Percentiles rank a stretch among this genome's conserved stretches.
These are phyloP conservation scores for Parazoanthus atlanticus DNA, from an alignment of 92 coral and sea anemone genomes.

Conservation along the genomic window DNA sequence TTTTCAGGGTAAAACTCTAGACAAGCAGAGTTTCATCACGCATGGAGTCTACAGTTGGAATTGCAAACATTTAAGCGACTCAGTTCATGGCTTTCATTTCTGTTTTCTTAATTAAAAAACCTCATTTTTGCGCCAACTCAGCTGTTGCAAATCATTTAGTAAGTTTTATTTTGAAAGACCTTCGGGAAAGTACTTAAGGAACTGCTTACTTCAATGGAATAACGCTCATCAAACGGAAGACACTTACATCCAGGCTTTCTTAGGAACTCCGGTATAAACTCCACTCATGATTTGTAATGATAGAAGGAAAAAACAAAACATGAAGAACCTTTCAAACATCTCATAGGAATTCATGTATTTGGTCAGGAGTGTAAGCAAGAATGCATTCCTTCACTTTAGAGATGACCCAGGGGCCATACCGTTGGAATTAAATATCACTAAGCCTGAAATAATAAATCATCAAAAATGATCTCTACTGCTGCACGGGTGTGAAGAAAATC, in stretches of 20 bases:
- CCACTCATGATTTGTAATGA: not conserved
- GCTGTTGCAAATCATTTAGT: too few relatives aligned
- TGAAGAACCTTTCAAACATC: not conserved
- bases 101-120: too few relatives aligned
- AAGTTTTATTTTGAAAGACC: not conserved
- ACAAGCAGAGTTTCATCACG: not conserved
- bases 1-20: not conserved
- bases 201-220: not conserved
- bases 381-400: not conserved
- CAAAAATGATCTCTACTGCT: not conserved
- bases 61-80: not conserved
- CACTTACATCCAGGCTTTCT: not conserved
- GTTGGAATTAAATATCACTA: not conserved
- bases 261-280: not conserved
- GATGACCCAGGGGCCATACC: not conserved
- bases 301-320: not conserved
- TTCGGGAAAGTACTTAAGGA: not conserved
- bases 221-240: not conserved
- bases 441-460: too few relatives aligned
- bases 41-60: not conserved
- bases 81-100: not conserved
- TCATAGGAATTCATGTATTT: not conserved
- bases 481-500: not conserved
- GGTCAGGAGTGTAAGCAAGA: not conserved
- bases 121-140: too few relatives aligned